phyloP scores from a whole-genome alignment of 2,113 vertebrate genomes.

The Amphiprion ocellaris region DNA sequence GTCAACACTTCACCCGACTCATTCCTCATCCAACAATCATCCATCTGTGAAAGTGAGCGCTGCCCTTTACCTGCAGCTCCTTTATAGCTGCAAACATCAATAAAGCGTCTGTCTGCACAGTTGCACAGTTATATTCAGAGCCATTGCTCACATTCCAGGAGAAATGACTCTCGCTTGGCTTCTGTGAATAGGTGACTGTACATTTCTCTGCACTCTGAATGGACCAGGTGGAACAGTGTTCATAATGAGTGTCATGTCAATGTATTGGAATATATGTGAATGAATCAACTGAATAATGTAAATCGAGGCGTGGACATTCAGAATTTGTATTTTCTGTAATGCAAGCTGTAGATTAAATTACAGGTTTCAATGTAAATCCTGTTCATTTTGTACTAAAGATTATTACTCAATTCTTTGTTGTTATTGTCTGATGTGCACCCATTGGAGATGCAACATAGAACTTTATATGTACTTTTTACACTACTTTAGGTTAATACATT shows the following conservation, averaged over 20 bases:
- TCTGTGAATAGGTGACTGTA: slow-evolving; percentile 71
- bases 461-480: too few species aligned
- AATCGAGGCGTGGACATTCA: background rate
- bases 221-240: slow-evolving; percentile 3
- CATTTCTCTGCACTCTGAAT: slow-evolving; percentile 33
- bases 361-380: background rate
- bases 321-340: background rate
- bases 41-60: slow-evolving; percentile 59
- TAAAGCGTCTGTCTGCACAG: slow-evolving; percentile 74
- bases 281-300: background rate
- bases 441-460: background rate
- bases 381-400: background rate
- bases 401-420: background rate
- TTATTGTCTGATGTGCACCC: too few species aligned
- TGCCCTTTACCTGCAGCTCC: slow-evolving; percentile 52
- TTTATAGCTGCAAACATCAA: slow-evolving; percentile 74
- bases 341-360: background rate
- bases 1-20: slow-evolving; percentile 4
- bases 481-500: too few species aligned
- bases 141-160: slow-evolving; percentile 72
- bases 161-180: slow-evolving; percentile 62
- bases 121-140: slow-evolving; percentile 65
- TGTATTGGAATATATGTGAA: background rate
- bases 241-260: background rate
- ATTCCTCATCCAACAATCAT: slow-evolving; percentile 58